Conservation (phyloP, 2,113 vertebrate species). For the Cryptotis parvus region DNA sequence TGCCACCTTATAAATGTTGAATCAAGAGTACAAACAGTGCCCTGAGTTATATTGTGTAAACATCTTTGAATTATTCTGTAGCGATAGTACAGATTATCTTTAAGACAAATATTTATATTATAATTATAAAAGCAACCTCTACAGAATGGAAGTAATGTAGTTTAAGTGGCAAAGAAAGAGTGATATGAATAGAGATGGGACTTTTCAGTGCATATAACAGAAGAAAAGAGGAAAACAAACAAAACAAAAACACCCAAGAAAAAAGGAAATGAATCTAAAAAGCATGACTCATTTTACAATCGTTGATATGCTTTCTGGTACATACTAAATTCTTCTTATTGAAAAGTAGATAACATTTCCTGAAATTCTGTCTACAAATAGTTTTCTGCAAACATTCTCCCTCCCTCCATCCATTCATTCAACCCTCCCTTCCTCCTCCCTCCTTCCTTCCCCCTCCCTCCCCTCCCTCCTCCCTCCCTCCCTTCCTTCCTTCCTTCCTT, state of each 20-base stretch:
- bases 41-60: constrained; percentile 5
- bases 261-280: neutral
- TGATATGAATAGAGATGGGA: neutral
- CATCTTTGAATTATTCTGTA: neutral
- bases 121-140: neutral
- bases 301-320: neutral
- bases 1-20: neutral
- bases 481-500: too few relatives aligned
- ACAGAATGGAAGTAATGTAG: neutral
- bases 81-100: neutral
- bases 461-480: too few relatives aligned
- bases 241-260: neutral
- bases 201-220: neutral
- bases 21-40: neutral
- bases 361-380: neutral
- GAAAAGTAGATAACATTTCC: neutral
- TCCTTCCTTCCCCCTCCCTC: too few relatives aligned
- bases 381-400: too few relatives aligned
- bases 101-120: neutral
- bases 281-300: neutral
- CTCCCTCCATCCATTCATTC: too few relatives aligned
- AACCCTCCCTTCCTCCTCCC: too few relatives aligned
- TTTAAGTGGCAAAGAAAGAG: neutral
- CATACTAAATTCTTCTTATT: neutral
- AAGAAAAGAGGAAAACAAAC: neutral